Conservation (phyloP, 2,888 invertebrate genomes). For the Drosophila borealis region DNA sequence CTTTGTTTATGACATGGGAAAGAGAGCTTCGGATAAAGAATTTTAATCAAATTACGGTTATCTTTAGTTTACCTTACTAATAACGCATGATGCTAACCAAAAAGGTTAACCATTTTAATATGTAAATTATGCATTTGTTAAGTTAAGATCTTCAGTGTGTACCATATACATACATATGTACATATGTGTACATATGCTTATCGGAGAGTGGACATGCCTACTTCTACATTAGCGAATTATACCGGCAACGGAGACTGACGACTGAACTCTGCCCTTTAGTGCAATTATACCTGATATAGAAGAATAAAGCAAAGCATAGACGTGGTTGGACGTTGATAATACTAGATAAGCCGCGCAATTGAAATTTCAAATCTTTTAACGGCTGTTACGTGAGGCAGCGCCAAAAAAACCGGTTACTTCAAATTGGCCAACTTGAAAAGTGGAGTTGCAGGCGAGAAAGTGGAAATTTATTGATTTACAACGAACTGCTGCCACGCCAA, state of each 20-base stretch:
- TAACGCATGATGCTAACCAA: background rate
- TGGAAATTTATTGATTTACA: constrained; percentile 45
- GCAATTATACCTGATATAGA: constrained; percentile 20
- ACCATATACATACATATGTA: background rate
- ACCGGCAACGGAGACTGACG: constrained; percentile 35
- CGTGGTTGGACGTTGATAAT: constrained; percentile 14
- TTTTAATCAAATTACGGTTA: background rate
- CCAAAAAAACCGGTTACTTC: constrained; percentile 65
- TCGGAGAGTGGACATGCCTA: constrained; percentile 48
- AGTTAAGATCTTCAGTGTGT: background rate
- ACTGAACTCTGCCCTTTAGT: constrained; percentile 63
- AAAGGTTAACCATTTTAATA: too few species aligned
- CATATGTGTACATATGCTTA: background rate
- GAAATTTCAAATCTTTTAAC: constrained; percentile 41
- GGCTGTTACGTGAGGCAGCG: constrained; percentile 7
- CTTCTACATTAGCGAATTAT: constrained; percentile 25
- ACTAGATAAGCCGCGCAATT: constrained; percentile 51
- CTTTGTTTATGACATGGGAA: background rate
- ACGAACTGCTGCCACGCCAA: constrained; percentile 47
- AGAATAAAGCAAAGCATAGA: constrained; percentile 17
- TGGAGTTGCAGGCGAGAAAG: constrained; percentile 13
- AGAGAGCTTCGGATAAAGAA: background rate
- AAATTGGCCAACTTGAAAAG: background rate
- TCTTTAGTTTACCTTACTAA: background rate
- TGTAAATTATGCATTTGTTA: background rate